Base-by-base conservation (phyloP, 2,888 invertebrate genomes). In the Agonopterix subpropinquella region DNA sequence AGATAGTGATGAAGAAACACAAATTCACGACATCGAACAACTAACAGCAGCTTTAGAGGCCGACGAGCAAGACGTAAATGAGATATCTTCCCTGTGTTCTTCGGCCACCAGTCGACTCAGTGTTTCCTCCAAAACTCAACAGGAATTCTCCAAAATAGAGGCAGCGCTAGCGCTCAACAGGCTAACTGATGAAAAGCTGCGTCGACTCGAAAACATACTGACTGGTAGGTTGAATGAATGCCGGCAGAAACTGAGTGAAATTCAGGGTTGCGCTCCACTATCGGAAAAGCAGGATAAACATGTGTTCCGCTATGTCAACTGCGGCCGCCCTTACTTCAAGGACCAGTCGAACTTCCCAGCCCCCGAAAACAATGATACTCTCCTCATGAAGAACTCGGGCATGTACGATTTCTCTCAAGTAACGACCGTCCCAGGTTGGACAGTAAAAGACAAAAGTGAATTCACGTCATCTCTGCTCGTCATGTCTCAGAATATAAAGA, bases 311-410 rank as follows among this genome's bases (percentile, higher is more conserved):
- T 78, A 80, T 41, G 65, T 76, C 0, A 67, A 64, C 46, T 85
- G 91, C 65, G 89, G 92, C 36, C 84, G 89, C 60, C 91, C 94
- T 1, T 95, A 92, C 65, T 95, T 95, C 57, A 93, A 92, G 63
- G 92, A 93, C 59, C 77, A 67, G 15, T 61, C 79, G 13, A 84
- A 87, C 15, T 91, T 89, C 57, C 73, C 85, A 0, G 73, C 87
- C 1, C 86, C 88, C 3, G 89, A 91, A 15, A 94, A 94, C 70
- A 76, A 82, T 4, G 94, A 94, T 60, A 90, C 91, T 5, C 55
- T 75, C 3, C 44, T 75, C 4, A 81, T 84, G 78, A 64, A 56
- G 3, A 73, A 74, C 53, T 67, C 65, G 9, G 72, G 75, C 18
- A 79, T 85, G 62, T 74, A 73, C 49, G 89, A 91, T 43, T 89